Evolutionary conservation across 2,888 invertebrate genomes (phyloP).

Genomic region (Leptinotarsa juncta): DNA sequence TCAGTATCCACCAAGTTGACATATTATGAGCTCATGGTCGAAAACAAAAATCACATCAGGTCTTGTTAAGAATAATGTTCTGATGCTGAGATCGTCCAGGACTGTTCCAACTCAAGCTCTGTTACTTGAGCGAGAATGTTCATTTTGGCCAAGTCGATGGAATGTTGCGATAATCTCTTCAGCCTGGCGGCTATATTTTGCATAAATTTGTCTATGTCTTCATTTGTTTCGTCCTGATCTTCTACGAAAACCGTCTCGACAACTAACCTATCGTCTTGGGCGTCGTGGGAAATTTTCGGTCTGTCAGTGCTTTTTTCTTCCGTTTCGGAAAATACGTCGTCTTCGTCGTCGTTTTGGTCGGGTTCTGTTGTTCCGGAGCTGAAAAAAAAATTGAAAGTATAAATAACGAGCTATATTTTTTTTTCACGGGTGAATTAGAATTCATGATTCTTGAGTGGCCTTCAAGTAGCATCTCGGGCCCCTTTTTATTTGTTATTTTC

Average conservation of each 20-base stretch:
- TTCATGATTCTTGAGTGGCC: no score
- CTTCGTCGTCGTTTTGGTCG: conserved; percentile 29
- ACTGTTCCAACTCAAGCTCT: conserved; percentile 32
- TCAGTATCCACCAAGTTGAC: not conserved
- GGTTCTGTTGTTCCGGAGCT: not conserved
- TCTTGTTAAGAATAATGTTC: conserved; percentile 11
- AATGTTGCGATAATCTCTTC: conserved; percentile 27
- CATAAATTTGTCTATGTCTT: conserved; percentile 30
- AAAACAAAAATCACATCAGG: not conserved
- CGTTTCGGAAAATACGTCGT: conserved; percentile 36
- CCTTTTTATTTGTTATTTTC: no score
- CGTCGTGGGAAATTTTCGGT: conserved; percentile 3
- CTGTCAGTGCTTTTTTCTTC: conserved; percentile 25
- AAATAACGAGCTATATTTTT: not conserved
- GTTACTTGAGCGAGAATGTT: conserved; percentile 33
- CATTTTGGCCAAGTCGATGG: conserved; percentile 32
- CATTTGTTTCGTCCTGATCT: not conserved
- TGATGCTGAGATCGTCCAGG: conserved; percentile 15
- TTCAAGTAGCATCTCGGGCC: no score
- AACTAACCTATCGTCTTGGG: not conserved
- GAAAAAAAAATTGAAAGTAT: not conserved
- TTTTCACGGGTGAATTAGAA: no score
- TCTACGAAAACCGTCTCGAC: not conserved
- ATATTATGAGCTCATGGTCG: not conserved
- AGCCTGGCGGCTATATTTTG: conserved; percentile 28